phyloP scores from a whole-genome alignment of 2,888 invertebrate species.

The Seira musarum region DNA sequence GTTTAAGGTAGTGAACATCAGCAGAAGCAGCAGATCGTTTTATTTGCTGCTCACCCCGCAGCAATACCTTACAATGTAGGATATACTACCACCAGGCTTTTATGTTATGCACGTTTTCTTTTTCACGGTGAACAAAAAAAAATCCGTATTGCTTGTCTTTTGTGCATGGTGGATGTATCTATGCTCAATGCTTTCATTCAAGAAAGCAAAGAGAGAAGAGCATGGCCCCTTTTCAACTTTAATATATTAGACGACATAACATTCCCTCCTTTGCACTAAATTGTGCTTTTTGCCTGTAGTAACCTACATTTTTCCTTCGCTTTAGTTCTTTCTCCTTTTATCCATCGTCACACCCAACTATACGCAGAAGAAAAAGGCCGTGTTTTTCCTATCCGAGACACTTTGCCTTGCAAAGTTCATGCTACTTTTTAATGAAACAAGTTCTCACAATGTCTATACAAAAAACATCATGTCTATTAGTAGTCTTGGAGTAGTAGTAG shows the following conservation, averaged over 20 bases:
- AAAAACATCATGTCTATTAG: neutral
- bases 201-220: neutral
- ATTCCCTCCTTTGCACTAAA: neutral
- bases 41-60: neutral
- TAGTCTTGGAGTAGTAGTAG: neutral
- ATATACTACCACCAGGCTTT: too few species aligned
- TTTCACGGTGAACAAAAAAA: too few species aligned
- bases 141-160: too few species aligned
- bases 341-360: constrained; percentile 61
- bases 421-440: too few species aligned
- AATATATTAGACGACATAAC: neutral
- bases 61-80: constrained; percentile 6
- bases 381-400: too few species aligned
- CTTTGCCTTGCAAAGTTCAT: too few species aligned
- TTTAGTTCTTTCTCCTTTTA: constrained; percentile 44
- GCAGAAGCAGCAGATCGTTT: neutral
- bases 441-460: too few species aligned
- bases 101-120: too few species aligned
- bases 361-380: too few species aligned
- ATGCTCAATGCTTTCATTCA: too few species aligned
- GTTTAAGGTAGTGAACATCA: neutral
- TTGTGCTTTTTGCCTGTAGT: constrained; percentile 15
- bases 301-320: constrained; percentile 58
- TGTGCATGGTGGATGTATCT: too few species aligned
- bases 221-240: neutral